Evolutionary conservation across 2,113 vertebrate genomes (phyloP).

Genomic region (Podarcis cretensis): DNA sequence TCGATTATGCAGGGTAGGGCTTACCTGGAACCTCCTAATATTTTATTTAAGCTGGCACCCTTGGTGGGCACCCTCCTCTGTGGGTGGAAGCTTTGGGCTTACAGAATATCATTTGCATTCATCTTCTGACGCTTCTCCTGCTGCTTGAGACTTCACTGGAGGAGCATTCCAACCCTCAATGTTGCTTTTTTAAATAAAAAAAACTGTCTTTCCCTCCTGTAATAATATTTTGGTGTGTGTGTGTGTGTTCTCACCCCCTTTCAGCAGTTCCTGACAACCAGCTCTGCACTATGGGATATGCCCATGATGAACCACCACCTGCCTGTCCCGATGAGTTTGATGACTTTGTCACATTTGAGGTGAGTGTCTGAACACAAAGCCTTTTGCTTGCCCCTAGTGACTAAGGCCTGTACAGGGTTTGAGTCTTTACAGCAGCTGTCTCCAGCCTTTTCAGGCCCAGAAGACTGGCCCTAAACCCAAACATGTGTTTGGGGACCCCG

Average conservation of each 20-base stretch:
- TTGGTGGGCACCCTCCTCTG: background rate
- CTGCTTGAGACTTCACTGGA: background rate
- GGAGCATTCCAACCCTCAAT: fast-evolving
- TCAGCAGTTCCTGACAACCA: constrained; percentile 86
- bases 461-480: too few relatives aligned
- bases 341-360: constrained; percentile 86
- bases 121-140: too few relatives aligned
- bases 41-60: too few relatives aligned
- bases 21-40: too few relatives aligned
- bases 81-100: background rate
- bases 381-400: too few relatives aligned
- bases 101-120: background rate
- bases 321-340: constrained; percentile 90
- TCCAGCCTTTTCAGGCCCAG: too few relatives aligned
- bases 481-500: too few relatives aligned
- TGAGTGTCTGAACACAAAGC: constrained; percentile 64
- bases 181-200: background rate
- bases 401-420: too few relatives aligned
- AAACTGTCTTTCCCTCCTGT: background rate
- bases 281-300: constrained; percentile 80
- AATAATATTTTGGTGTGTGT: background rate
- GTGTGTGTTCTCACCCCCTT: background rate
- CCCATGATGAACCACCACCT: constrained; percentile 81
- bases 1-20: too few relatives aligned
- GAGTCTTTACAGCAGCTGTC: too few relatives aligned